Base-by-base conservation (phyloP, 2,888 invertebrate species). In the Pogonocherus hispidulus region DNA sequence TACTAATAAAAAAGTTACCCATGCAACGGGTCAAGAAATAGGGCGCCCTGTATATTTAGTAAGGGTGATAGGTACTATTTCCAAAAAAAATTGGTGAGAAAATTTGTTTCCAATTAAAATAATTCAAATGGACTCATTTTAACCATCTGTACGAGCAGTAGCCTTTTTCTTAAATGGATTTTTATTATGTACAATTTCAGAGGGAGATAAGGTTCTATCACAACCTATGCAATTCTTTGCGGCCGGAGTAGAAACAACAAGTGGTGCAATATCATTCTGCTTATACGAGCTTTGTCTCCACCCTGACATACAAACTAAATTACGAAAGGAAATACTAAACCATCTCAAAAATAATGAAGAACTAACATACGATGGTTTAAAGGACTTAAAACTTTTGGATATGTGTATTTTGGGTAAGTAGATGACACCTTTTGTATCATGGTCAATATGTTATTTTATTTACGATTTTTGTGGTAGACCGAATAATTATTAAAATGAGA, bases 171-270 rank as follows among this genome's bases (percentile, higher is more conserved):
- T n/a, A n/a, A n/a, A n/a, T n/a, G n/a, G n/a, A n/a, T n/a, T n/a
- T n/a, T n/a, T n/a, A n/a, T n/a, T n/a, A n/a, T n/a, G n/a, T n/a
- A 6, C 9, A 11, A 1, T 71, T 67, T 46, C 55, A 74, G 74
- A 70, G 23, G 72, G 71, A 8, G 69, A 67, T 4, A 67, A 62
- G 65, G 63, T 72, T 0, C 59, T 76, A 18, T 72, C 70, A n/a
- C 74, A 71, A 63, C 72, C 74, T 0, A 54, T 68, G 8, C 72
- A 75, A 62, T 90, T 90, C 73, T 89, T 90, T 80, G 83, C 88
- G 6, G 91, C 90, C 0, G 90, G 90, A 0, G 90, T 88, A 78
- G 90, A 90, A 81, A 90, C 90, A 8, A 89, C 90, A 0, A 88
- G 89, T 0, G 87, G 89, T 0, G 88, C 89, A 0, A 84, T 90